Evolutionary conservation across 35 echinoderm and acorn worm species (phyloP).

Genomic region (Patiria miniata): DNA sequence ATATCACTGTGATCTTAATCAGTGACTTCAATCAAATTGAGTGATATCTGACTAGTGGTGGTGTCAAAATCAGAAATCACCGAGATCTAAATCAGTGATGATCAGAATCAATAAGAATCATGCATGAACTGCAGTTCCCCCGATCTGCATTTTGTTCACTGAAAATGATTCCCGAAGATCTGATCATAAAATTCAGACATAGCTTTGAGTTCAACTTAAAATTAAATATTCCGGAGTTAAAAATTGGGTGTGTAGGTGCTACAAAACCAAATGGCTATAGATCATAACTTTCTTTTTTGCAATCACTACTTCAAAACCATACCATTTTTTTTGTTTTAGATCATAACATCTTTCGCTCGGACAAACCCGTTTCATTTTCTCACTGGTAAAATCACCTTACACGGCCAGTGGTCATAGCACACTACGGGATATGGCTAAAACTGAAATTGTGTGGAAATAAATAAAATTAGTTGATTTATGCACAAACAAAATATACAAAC

Average conservation of each 20-base stretch:
- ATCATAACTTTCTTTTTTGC: no score
- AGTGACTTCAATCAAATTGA: background rate
- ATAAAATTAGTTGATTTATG: background rate
- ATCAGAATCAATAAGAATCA: conserved; percentile 5
- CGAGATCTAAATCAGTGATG: conserved; percentile 7
- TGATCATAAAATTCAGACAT: background rate
- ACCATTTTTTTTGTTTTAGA: no score
- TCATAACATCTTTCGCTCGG: no score
- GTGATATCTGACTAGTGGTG: no score
- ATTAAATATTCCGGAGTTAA: no score
- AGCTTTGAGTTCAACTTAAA: no score
- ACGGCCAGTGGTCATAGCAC: background rate
- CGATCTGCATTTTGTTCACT: background rate
- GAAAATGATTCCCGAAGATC: background rate
- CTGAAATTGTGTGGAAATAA: background rate
- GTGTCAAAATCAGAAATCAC: conserved; percentile 20
- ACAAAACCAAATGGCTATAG: no score
- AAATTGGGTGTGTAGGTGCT: no score
- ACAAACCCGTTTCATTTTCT: no score
- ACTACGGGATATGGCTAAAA: background rate
- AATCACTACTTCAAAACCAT: no score
- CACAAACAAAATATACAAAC: background rate
- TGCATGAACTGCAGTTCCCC: background rate
- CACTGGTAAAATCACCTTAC: background rate
- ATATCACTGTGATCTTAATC: no score